Conservation (phyloP, 2,797 vertebrate species). For the Labeo calbasu region DNA sequence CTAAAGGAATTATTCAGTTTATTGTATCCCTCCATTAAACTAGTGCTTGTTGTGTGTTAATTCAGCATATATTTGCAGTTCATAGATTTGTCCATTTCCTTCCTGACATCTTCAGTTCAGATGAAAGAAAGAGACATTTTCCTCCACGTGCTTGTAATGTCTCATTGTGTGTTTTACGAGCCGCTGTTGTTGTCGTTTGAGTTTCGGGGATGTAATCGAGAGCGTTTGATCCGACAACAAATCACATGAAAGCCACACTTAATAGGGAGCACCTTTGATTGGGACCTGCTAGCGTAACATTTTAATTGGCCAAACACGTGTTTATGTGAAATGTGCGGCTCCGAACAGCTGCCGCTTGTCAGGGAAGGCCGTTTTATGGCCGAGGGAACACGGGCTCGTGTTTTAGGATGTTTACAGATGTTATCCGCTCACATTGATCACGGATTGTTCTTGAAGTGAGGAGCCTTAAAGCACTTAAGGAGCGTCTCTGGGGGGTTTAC, state of each 20-base stretch:
- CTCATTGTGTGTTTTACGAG: not conserved
- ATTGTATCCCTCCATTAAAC: not conserved
- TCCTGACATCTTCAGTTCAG: not conserved
- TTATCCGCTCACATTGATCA: not conserved
- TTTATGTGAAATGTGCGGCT: slow-evolving; percentile 2
- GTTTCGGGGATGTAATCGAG: not conserved
- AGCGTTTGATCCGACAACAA: not conserved
- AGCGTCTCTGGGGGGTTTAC: not conserved
- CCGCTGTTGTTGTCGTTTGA: not conserved
- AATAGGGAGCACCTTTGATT: slow-evolving; percentile 19
- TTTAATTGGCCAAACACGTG: slow-evolving; percentile 28
- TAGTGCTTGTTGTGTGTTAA: not conserved
- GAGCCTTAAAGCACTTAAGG: not conserved
- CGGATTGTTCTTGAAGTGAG: not conserved
- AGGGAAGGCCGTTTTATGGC: not conserved
- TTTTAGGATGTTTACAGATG: slow-evolving; percentile 32
- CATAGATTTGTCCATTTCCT: not conserved
- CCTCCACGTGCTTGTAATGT: not conserved
- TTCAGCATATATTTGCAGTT: not conserved
- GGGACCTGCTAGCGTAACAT: slow-evolving; percentile 6
- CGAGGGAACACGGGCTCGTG: slow-evolving; percentile 8
- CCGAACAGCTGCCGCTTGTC: slow-evolving; percentile 37
- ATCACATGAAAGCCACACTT: not conserved
- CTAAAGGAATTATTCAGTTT: not conserved
- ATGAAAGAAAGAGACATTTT: not conserved